These are phyloP conservation scores for Lycia hirtaria DNA, from an alignment of 2,888 invertebrate genomes.

Conservation along the genomic window DNA sequence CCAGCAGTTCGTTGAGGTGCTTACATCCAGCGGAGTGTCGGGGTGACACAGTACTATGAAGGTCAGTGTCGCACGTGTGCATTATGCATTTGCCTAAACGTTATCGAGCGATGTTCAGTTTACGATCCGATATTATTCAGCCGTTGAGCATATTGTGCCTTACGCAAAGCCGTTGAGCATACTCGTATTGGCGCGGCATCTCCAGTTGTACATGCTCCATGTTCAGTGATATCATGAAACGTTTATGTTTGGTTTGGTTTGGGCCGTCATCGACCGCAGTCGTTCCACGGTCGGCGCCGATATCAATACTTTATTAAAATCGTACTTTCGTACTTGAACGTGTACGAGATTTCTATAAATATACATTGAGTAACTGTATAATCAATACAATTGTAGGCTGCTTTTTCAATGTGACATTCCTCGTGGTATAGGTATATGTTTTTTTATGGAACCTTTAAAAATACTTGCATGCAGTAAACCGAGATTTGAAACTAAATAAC, in stretches of 20 bases:
- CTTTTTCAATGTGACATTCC: not conserved
- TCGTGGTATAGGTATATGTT: not conserved
- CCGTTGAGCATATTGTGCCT: too few species aligned
- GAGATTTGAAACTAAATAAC: too few species aligned
- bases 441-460: too few species aligned
- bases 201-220: too few species aligned
- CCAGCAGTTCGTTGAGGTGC: too few species aligned
- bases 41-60: constrained; percentile 6
- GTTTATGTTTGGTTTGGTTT: not conserved
- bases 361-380: not conserved
- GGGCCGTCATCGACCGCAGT: constrained; percentile 4
- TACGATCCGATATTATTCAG: not conserved
- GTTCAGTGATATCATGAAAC: not conserved
- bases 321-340: constrained; percentile 8
- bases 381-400: constrained; percentile 2
- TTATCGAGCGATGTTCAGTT: not conserved
- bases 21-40: not conserved
- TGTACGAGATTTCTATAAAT: constrained; percentile 9
- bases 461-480: not conserved
- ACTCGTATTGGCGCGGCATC: too few species aligned
- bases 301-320: constrained; percentile 28
- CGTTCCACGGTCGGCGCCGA: not conserved
- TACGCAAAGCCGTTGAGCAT: too few species aligned
- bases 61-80: constrained; percentile 9
- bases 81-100: constrained; percentile 10